Evolutionary conservation across 2,113 vertebrate genomes (phyloP), one percentile per base, ranked within the genome.

Genomic region (Nematolebias whitei): DNA sequence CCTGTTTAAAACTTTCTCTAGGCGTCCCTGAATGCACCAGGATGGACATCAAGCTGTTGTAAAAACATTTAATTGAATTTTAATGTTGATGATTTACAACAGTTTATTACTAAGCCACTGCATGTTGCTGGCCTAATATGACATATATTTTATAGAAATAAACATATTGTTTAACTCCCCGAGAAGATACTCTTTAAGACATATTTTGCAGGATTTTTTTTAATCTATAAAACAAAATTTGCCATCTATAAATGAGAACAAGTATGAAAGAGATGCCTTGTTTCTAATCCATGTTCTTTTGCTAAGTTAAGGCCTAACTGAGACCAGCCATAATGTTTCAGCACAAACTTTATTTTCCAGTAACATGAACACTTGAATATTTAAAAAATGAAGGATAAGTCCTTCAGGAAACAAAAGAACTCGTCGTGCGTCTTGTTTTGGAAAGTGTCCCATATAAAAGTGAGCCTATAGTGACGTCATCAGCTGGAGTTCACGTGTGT

Each of bases 281-380:
- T 24, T 26, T 49, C 8, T 10, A 29, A 5, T 35, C 1, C 32
- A 35, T 35, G 9, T 35, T 67, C 66, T 73, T 68, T 80, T 74
- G 79, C 51, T 61, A 59, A 23, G 23, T 23, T 63, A 74, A 54
- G 70, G 48, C 22, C 67, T 72, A 82, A 84, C 73, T 79, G 76
- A 80, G 84, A 63, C 67, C 64, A 84, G 4, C 65, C 49, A 79
- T 79, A 67, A 18, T 47, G 64, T 70, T 64, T 53, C 52, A 55
- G 22, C 3, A 29, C 3, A 67, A 72, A 59, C n/a, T 32, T 51
- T 15, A 69, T 71, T 70, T 63, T 11, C 35, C 10, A 35, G 32
- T 10, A 35, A 35, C 9, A 10, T 35, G 22, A 70, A 38, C 48
- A 57, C 70, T 29, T 29, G 3, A 29, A 63, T 63, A 22, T 35